phyloP scores from a whole-genome alignment of 2,888 invertebrate species.

The Nymphalis urticae region DNA sequence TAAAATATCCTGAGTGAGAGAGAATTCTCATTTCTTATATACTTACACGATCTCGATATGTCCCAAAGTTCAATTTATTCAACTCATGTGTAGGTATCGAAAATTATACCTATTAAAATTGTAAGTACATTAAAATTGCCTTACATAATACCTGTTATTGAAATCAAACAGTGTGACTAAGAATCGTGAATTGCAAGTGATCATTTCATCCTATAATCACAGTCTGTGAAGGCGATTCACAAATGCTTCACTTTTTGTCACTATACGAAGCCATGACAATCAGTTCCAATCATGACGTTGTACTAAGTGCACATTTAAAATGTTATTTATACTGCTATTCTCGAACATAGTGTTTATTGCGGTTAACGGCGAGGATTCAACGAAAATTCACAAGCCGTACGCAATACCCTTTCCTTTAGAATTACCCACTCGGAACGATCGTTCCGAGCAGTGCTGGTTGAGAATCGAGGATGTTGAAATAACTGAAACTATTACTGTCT shows the following conservation, averaged over 20 bases:
- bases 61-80: no score
- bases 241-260: conserved; percentile 61
- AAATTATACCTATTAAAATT: background rate
- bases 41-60: no score
- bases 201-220: conserved; percentile 66
- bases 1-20: no score
- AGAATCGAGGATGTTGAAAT: conserved; percentile 69
- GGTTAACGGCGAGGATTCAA: conserved; percentile 45
- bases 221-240: conserved; percentile 60
- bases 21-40: no score
- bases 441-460: conserved; percentile 71
- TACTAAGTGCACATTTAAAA: conserved; percentile 68
- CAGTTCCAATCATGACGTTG: conserved; percentile 73
- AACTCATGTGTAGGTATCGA: no score
- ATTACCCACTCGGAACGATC: conserved; percentile 69
- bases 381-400: conserved; percentile 48
- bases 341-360: conserved; percentile 46
- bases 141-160: background rate
- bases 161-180: conserved; percentile 26
- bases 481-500: conserved; percentile 62
- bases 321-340: conserved; percentile 58
- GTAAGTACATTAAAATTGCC: background rate
- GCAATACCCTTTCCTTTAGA: conserved; percentile 66
- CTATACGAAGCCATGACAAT: conserved; percentile 51
- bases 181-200: conserved; percentile 58